A percentile compares a stretch with the other conserved stretches of the same genome.
These are phyloP conservation scores for Mastacembelus armatus DNA, from an alignment of 2,797 vertebrate species.

Conservation along the genomic window DNA sequence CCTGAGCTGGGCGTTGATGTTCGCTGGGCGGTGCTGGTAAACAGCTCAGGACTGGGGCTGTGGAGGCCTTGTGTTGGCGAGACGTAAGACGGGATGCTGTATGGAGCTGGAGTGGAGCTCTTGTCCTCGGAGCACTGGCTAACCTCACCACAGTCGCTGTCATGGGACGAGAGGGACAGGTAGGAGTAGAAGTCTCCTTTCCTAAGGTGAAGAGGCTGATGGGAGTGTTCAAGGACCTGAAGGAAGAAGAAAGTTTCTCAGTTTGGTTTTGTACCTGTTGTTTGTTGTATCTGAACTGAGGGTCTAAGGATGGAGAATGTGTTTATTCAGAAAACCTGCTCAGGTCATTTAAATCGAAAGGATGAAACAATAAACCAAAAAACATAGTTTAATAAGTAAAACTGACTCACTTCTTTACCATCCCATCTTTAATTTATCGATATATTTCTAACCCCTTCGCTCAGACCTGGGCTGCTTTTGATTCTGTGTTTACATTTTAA, in stretches of 20 bases:
- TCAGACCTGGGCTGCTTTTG: no score
- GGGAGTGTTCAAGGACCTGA: constrained; percentile 92
- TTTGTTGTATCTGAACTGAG: background rate
- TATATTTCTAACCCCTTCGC: no score
- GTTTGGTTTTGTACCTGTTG: background rate
- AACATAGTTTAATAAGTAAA: no score
- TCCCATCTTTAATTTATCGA: no score
- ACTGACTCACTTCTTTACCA: no score
- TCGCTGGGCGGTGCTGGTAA: constrained; percentile 17
- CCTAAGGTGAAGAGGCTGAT: constrained; percentile 90
- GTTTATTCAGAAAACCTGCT: no score
- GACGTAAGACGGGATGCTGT: constrained; percentile 57
- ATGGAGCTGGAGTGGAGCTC: constrained; percentile 83
- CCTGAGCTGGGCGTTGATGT: constrained; percentile 8
- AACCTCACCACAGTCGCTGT: constrained; percentile 98
- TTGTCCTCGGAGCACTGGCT: constrained; percentile 88
- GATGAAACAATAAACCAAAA: no score
- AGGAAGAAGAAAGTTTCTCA: background rate
- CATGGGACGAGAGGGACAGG: constrained; percentile 96
- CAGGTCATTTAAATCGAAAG: no score
- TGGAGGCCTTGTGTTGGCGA: constrained; percentile 30
- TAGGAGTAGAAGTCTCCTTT: constrained; percentile 99
- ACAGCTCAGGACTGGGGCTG: constrained; percentile 48
- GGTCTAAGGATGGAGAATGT: background rate
- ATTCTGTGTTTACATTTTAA: background rate